Base-by-base conservation (phyloP, 2,113 vertebrate genomes). In the Merops nubicus region DNA sequence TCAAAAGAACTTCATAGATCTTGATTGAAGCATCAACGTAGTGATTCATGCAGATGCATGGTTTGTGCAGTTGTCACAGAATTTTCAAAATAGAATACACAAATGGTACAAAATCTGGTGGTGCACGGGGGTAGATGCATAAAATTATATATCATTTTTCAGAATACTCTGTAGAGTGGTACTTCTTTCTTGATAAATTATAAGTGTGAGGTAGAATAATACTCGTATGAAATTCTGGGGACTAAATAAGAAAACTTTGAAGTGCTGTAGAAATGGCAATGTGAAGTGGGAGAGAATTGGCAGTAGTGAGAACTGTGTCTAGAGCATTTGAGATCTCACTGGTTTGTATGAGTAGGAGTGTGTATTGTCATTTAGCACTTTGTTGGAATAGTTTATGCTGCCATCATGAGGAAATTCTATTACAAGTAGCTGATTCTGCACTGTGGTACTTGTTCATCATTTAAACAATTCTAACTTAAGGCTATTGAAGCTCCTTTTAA, bases 371-470 rank as follows among this genome's bases (percentile, higher is more conserved):
- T 53, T 68, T 60, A 53, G 15, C 36, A 43, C 40, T 68, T 74
- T 42, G 34, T 59, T 56, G 33, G 14, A 65, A 73, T 25, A 84
- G 91, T 74, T 93, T 91, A 62, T 98, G 95, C 98, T 98, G 97
- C 97, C 97, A 95, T 96, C 97, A 5, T 92, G 95, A 97, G 97
- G 96, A 96, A 53, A 94, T 56, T 79, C 36, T 36, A 36, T 73
- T 88, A 42, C 33, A 95, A 91, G 68, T 68, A 67, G 57, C 57
- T 91, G 59, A 34, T 93, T 54, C 53, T 85, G 19, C 22, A 10
- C 11, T 50, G 40, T 83, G 43, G 12, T 69, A 47, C 59, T 88
- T 75, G 18, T 34, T 94, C 42, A 33, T 91, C 12, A 43, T 72
- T 86, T 89, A 51, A 91, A 57, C 15, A 65, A 60, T 53, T 93